Evolutionary conservation across 1,140 invertebrate species (phyloP), one percentile per base, ranked within the genome.

Genomic region (Lucilia cuprina): DNA sequence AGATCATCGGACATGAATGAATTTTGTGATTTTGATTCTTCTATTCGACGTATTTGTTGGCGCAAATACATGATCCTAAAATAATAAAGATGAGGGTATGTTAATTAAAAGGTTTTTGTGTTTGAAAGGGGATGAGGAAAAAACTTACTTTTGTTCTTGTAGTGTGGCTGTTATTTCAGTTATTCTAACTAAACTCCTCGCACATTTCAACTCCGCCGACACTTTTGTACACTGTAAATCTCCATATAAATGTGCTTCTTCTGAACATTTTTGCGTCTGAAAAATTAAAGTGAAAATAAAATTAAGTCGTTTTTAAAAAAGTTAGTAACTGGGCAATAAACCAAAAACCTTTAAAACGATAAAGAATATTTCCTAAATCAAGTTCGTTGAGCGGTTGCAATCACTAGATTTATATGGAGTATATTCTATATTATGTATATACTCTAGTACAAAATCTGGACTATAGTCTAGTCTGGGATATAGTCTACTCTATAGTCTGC

Each of bases 81-180:
- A 65, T 5, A 41, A 41, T 41, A 41, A 82, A 82, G 50, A 47
- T 77, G 9, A 78, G 9, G 78, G 50, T 5, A 70, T 3, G 10
- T 75, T 75, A 21, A 83, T 34, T 35, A 17, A 70, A 84, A 41
- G 9, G 50, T 55, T 55, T 12, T 17, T 50, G 1, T 14, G 9
- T 75, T 35, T 35, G 30, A 13, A 5, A 14, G 13, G 74, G 2
- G 17, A 21, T 55, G 8, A 3, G 0, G 13, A 30, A 41, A 82
- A 60, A 55, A 92, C 93, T 91, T 90, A 98, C 97, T 98, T 98
- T 94, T 99, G 97, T 94, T 99, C 97, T 93, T 98, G 97, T 91
- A 99, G 93, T 85, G 98, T 99, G 84, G 98, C 97, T 93, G 98
- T 97, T 92, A 99, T 99, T 94, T 99, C 98, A 49, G 97, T 97